These are phyloP conservation scores for Calephelis virginiensis DNA, from an alignment of 1,140 invertebrate species.

Conservation along the genomic window DNA sequence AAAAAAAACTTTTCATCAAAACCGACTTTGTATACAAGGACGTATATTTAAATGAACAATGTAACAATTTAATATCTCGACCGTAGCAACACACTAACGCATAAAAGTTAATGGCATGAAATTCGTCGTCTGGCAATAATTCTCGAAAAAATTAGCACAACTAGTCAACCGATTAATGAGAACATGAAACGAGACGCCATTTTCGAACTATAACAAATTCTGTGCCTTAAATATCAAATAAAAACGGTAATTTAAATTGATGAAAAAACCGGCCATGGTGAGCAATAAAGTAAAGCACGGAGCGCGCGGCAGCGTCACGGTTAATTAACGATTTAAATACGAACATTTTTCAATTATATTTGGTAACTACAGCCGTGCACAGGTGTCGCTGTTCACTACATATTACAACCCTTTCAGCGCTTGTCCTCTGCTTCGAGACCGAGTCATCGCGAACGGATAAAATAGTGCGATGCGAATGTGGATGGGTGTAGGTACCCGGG, in stretches of 20 bases:
- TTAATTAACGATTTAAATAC: slow-evolving; percentile 71
- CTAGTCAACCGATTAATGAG: slow-evolving; percentile 71
- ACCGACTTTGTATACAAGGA: too few relatives aligned
- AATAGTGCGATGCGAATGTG: too few relatives aligned
- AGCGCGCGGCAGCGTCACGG: slow-evolving; percentile 46
- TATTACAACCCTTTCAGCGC: background rate
- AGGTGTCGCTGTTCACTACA: slow-evolving; percentile 22
- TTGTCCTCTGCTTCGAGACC: background rate
- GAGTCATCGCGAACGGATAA: background rate
- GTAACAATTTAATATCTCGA: too few relatives aligned
- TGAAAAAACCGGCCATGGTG: slow-evolving; percentile 54
- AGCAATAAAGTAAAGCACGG: slow-evolving; percentile 57
- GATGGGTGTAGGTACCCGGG: too few relatives aligned
- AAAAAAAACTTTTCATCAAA: too few relatives aligned
- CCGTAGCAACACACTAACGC: slow-evolving; percentile 14
- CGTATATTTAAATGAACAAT: too few relatives aligned
- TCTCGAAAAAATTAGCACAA: slow-evolving; percentile 69
- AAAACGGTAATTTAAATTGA: slow-evolving; percentile 63
- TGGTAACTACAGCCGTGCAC: slow-evolving; percentile 40
- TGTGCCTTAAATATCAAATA: slow-evolving; percentile 63
- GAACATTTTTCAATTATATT: slow-evolving; percentile 70
- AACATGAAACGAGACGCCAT: slow-evolving; percentile 64
- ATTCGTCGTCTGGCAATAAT: slow-evolving; percentile 55
- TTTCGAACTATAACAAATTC: slow-evolving; percentile 61
- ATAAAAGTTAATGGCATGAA: slow-evolving; percentile 60